These are phyloP conservation scores for Protaetia brevitarsis DNA, from an alignment of 1,140 invertebrate species.

Conservation along the genomic window DNA sequence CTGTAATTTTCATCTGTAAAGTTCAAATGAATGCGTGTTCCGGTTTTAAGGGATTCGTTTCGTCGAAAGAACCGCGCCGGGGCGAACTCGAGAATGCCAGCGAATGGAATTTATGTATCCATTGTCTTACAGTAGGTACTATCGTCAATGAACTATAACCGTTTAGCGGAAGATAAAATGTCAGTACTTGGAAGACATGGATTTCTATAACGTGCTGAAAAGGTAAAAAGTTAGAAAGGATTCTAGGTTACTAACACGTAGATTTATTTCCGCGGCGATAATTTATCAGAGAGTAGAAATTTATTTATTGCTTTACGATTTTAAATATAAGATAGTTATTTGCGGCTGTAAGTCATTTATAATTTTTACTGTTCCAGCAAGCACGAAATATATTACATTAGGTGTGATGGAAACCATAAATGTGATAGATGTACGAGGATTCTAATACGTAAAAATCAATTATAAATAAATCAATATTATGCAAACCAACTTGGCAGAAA, in stretches of 20 bases:
- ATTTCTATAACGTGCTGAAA: neutral
- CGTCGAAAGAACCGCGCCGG: neutral
- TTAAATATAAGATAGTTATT: neutral
- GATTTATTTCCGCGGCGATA: neutral
- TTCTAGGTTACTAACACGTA: neutral
- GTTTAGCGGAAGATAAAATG: neutral
- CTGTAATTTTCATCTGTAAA: neutral
- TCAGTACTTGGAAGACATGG: neutral
- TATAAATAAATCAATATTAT: too few relatives aligned
- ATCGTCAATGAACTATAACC: neutral
- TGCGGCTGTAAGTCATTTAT: neutral
- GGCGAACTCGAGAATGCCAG: neutral
- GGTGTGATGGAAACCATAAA: too few relatives aligned
- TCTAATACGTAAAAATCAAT: too few relatives aligned
- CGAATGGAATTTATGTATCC: neutral
- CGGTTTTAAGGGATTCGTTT: too few relatives aligned
- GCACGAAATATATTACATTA: too few relatives aligned
- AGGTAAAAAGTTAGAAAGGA: neutral
- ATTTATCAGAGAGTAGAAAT: neutral
- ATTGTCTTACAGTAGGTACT: neutral
- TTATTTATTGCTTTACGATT: neutral
- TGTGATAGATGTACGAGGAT: too few relatives aligned
- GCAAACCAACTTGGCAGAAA: too few relatives aligned
- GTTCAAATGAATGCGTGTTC: neutral
- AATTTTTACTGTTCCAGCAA: neutral